Evolutionary conservation across 2,797 vertebrate species (phyloP).

Genomic region (Sarcoramphus papa): DNA sequence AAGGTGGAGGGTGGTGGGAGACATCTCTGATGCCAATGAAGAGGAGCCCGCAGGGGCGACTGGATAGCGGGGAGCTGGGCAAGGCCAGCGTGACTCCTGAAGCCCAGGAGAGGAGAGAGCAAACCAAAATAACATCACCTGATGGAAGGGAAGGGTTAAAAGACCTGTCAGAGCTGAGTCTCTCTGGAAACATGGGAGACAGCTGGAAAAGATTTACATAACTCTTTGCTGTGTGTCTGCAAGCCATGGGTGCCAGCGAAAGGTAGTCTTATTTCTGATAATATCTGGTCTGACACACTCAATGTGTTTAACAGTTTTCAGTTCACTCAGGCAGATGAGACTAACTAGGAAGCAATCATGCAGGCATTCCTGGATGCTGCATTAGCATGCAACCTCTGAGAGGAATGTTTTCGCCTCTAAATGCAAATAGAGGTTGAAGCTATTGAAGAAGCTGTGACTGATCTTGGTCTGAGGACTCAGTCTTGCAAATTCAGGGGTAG

Average conservation of each 20-base stretch:
- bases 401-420: not conserved
- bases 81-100: not conserved
- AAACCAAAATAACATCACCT: not conserved
- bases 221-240: conserved; percentile 18
- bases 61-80: accelerated
- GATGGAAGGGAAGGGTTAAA: not conserved
- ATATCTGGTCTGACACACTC: conserved; percentile 61
- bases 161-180: not conserved
- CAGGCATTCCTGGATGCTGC: conserved; percentile 22
- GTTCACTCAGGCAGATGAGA: conserved; percentile 53
- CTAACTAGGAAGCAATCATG: conserved; percentile 11
- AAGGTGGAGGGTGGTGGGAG: not conserved
- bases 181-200: not conserved
- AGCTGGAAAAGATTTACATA: conserved; percentile 39
- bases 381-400: not conserved
- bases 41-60: accelerated
- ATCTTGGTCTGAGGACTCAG: not conserved
- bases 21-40: not conserved
- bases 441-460: not conserved
- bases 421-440: not conserved
- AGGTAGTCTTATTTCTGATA: conserved; percentile 52
- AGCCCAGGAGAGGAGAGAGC: not conserved
- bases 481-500: not conserved
- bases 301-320: conserved; percentile 51
- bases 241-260: conserved; percentile 3